Evolutionary conservation across 2,888 invertebrate genomes (phyloP).

Genomic region (Lypha dubia): DNA sequence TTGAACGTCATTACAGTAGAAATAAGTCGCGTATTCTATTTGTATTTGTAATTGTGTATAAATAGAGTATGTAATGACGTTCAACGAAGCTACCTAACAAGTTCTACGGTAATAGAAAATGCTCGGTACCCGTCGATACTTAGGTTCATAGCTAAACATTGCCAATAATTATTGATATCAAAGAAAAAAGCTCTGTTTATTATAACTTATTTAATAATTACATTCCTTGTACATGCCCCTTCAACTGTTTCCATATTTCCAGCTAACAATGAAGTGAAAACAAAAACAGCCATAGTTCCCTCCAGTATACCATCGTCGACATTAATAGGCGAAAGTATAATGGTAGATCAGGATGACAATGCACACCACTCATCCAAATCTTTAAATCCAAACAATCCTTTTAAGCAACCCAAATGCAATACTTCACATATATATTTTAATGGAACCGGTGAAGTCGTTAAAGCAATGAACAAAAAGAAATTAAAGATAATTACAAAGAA

Average conservation of each 20-base stretch:
- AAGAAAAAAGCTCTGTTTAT: no score
- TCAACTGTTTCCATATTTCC: neutral
- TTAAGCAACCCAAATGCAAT: constrained; percentile 11
- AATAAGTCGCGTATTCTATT: no score
- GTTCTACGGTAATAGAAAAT: no score
- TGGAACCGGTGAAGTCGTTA: constrained; percentile 48
- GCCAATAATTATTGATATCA: no score
- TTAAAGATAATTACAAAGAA: constrained; percentile 9
- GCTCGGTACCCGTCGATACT: no score
- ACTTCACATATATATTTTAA: constrained; percentile 51
- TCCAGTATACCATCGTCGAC: constrained; percentile 1
- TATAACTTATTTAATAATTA: no score
- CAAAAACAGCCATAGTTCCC: neutral
- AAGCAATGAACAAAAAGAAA: neutral
- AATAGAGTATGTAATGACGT: no score
- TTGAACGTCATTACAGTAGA: no score
- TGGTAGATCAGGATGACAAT: neutral
- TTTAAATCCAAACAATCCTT: constrained; percentile 26
- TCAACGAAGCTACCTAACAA: no score
- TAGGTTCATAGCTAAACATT: no score
- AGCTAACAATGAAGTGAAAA: constrained; percentile 9
- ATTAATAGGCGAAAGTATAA: no score
- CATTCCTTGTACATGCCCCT: neutral
- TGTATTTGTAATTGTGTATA: no score
- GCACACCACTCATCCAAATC: neutral